phyloP scores from a whole-genome alignment of 1,140 invertebrate genomes.

The Zaprionus davidi region DNA sequence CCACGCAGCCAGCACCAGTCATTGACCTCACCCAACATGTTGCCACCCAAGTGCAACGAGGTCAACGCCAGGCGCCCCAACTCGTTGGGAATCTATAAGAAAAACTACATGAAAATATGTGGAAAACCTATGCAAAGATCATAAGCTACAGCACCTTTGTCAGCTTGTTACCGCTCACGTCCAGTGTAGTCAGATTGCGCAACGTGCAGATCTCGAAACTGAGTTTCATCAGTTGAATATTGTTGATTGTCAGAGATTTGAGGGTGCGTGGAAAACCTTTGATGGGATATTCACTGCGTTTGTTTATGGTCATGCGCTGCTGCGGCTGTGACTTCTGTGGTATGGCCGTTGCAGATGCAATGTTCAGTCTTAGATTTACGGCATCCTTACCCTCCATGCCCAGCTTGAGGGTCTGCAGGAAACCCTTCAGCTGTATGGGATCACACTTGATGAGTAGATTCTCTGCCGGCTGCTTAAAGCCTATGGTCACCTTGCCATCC shows the following conservation, averaged over 20 bases:
- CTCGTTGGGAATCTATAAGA: conserved; percentile 88
- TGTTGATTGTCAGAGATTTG: conserved; percentile 84
- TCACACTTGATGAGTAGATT: conserved; percentile 89
- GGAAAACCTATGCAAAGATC: background rate
- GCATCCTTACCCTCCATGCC: conserved; percentile 87
- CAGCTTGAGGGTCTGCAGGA: conserved; percentile 87
- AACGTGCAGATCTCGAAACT: conserved; percentile 88
- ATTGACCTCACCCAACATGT: conserved; percentile 87
- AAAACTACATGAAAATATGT: background rate
- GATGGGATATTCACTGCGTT: conserved; percentile 87
- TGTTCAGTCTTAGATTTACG: conserved; percentile 85
- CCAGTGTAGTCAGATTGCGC: conserved; percentile 88
- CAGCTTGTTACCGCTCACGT: conserved; percentile 92
- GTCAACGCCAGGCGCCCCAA: conserved; percentile 88
- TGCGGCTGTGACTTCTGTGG: conserved; percentile 83
- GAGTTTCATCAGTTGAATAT: conserved; percentile 87
- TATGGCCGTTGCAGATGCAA: conserved; percentile 85
- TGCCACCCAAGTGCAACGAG: conserved; percentile 89
- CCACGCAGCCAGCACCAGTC: conserved; percentile 89
- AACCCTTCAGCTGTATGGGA: conserved; percentile 88
- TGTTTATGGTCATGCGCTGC: conserved; percentile 87
- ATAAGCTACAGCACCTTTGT: conserved; percentile 79
- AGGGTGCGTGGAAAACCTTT: conserved; percentile 88
- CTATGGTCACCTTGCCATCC: conserved; percentile 90
- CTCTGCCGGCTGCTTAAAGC: conserved; percentile 88